Base-by-base conservation (phyloP, 1,140 invertebrate genomes). In the Doryteuthis pealeii region DNA sequence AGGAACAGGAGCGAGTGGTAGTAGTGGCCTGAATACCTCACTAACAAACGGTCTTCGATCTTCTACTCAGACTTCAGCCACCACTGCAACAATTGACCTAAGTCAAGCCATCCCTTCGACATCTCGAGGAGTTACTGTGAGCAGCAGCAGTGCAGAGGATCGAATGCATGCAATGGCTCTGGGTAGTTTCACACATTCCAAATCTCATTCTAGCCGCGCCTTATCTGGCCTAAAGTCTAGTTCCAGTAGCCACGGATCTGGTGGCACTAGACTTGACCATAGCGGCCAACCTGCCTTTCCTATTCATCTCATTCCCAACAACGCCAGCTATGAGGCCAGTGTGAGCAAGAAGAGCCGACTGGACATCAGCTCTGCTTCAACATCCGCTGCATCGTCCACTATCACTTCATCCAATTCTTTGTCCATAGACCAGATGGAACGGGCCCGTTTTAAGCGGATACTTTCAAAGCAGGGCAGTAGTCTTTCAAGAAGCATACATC, bases 231-330 rank as follows among this genome's bases (percentile, higher is more conserved):
- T 62, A 28, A 62, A 62, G 26, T n/a, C 54, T 14, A 22, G 26
- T 28, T 62, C 22, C 18, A 62, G 54, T 62, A 62, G 54, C 18
- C 18, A 28, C 18, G 26, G 54, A n/a, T n/a, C 22, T 62, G 26
- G 26, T 22, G 18, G 54, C 18, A 15, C 54, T 6, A 62, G 6
- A 22, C 26, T n/a, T 0, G 54, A 62, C 22, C 54, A 22, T 28
- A 2, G 22, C 4, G 30, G 30, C 22, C 66, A 68, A 31, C 28
- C 28, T 68, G 66, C 66, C 22, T 68, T 68, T 32, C 66, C 66
- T 22, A 33, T 68, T 68, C 66, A 68, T 33, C 31, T 68, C 5
- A 32, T 68, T 68, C 66, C 66, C 15, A 68, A 68, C 31, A 68
- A 33, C 22, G 5, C 66, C 18, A 68, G 66, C 30, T 33, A 68